Evolutionary conservation across 1,140 invertebrate genomes (phyloP).

Genomic region (Orchestia grillus): DNA sequence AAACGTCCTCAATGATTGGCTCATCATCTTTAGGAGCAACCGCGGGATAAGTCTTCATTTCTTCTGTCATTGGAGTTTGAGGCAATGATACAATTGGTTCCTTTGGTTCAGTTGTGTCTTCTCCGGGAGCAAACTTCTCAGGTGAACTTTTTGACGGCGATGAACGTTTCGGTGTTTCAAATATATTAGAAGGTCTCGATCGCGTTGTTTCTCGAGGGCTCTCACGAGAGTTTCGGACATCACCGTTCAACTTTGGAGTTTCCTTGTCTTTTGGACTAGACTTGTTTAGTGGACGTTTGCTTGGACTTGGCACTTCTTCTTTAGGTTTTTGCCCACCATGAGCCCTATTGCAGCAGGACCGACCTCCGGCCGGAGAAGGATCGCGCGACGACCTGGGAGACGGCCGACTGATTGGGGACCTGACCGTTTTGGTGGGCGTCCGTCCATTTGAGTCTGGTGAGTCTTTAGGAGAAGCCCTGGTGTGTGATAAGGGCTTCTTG

Average conservation of each 20-base stretch:
- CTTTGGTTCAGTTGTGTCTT: conserved; percentile 19
- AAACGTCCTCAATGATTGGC: conserved; percentile 66
- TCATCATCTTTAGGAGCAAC: conserved; percentile 49
- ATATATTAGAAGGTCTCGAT: conserved; percentile 54
- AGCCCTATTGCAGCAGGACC: conserved; percentile 60
- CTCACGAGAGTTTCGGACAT: neutral
- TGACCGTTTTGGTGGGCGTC: neutral
- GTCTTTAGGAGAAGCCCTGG: neutral
- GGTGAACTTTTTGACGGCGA: conserved; percentile 50
- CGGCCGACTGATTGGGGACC: neutral
- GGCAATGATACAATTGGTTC: conserved; percentile 65
- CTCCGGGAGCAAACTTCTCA: conserved; percentile 47
- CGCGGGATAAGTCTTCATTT: conserved; percentile 62
- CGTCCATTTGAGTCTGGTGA: neutral
- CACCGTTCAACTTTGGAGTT: conserved; percentile 19
- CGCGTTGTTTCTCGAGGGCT: conserved; percentile 57
- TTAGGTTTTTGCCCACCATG: neutral
- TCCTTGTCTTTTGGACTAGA: conserved; percentile 31
- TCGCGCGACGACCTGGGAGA: conserved; percentile 58
- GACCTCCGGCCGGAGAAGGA: conserved; percentile 59
- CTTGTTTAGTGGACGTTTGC: neutral
- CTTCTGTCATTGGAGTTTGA: conserved; percentile 67
- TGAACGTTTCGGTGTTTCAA: conserved; percentile 20
- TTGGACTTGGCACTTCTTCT: neutral
- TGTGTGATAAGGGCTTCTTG: neutral